These are phyloP conservation scores for Mastomys natalensis DNA, from an alignment of 2,113 vertebrate genomes.

Conservation along the genomic window DNA sequence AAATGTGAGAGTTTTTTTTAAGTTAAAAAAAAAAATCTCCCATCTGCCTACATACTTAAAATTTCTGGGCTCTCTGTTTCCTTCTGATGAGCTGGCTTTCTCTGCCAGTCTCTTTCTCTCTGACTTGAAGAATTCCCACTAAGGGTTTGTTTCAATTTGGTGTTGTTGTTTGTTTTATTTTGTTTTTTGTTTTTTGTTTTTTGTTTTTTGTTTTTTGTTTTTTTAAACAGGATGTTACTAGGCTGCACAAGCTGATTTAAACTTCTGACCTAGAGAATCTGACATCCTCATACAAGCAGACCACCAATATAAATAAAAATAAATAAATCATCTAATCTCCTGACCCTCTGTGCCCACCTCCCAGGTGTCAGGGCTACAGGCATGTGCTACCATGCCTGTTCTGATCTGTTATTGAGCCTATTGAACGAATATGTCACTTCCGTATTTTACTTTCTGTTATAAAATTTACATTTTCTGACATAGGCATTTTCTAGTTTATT, in stretches of 20 bases:
- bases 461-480: background rate
- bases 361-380: background rate
- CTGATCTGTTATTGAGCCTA: background rate
- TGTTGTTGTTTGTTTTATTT: background rate
- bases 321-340: too few relatives aligned
- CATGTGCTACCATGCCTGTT: background rate
- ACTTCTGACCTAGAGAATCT: background rate
- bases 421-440: background rate
- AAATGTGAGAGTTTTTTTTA: background rate
- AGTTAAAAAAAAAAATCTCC: background rate
- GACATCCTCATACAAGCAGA: too few relatives aligned
- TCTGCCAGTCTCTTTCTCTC: background rate
- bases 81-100: slow-evolving; percentile 1
- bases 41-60: background rate
- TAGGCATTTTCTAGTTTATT: background rate
- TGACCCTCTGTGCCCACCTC: too few relatives aligned
- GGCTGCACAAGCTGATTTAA: background rate
- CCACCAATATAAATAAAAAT: too few relatives aligned
- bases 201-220: background rate
- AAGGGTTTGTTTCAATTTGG: background rate
- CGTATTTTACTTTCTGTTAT: background rate
- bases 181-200: background rate
- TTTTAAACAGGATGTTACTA: background rate
- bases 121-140: background rate
- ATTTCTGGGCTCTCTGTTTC: background rate